Base-by-base conservation (phyloP, 2,888 invertebrate species). In the Acanthosepion esculentum region DNA sequence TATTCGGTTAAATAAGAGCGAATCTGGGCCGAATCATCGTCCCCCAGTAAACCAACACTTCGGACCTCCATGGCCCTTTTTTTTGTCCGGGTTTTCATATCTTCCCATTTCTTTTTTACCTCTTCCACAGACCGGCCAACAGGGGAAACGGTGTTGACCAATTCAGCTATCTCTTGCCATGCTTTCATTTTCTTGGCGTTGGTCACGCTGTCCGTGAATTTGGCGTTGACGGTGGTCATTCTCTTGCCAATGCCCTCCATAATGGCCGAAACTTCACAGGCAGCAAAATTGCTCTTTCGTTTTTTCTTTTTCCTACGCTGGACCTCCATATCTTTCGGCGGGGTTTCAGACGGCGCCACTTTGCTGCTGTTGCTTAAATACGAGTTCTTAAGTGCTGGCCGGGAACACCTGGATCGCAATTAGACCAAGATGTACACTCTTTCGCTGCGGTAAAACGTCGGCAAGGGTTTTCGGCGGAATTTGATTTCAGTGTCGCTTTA, bases 191-290 rank as follows among this genome's bases (percentile, higher is more conserved):
- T 93, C 26, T 93, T 93, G 92, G 92, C 92, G 41, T 93, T 93
- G 92, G 92, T 93, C 92, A 93, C 92, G 92, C 92, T 93, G 53
- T 93, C 92, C 48, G 92, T 93, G 53, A 93, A 93, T n/a, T 93
- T 93, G 48, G 92, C 92, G 29, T 93, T 93, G 20, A 93, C 92
- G 5, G 92, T 93, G n/a, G 92, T n/a, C 92, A 93, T 93, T 18
- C 92, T 33, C n/a, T 93, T 50, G 26, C 92, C 92, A n/a, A 93
- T 93, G 53, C 92, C 92, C 20, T 93, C 92, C 92, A 93, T 93
- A 18, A 93, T 93, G 92, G 92, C 92, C 26, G 92, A 93, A 48
- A 93, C 92, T 50, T 93, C 92, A 50, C 48, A 93, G 6, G 92
- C 92, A 41, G 92, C 92, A 48, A 93, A 93, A 10, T 93, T 93